Evolutionary conservation across 2,888 invertebrate species (phyloP).

Genomic region (Galeruca laticollis): DNA sequence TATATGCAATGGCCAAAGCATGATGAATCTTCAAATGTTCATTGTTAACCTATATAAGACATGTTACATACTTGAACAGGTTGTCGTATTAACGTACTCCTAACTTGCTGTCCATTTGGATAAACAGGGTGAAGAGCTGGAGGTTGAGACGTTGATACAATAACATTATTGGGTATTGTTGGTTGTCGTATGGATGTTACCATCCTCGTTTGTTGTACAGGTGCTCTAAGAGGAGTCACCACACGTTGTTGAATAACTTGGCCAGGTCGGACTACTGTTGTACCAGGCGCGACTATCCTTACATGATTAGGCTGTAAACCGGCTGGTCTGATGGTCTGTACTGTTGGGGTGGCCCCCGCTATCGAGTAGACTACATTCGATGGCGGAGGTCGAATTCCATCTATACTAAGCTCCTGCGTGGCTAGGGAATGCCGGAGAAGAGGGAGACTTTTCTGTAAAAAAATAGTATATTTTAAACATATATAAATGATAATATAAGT

Average conservation of each 20-base stretch:
- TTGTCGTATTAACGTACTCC: conserved; percentile 45
- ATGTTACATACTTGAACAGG: conserved; percentile 57
- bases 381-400: conserved; percentile 93
- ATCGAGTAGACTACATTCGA: conserved; percentile 76
- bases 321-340: conserved; percentile 55
- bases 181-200: conserved; percentile 64
- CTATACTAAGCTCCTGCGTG: conserved; percentile 91
- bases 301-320: conserved; percentile 36
- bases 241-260: conserved; percentile 71
- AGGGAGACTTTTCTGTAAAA: conserved; percentile 91
- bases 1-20: too few species aligned
- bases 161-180: conserved; percentile 57
- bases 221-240: conserved; percentile 66
- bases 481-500: too few species aligned
- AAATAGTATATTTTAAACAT: conserved; percentile 4
- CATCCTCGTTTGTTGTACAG: conserved; percentile 62
- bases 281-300: conserved; percentile 72
- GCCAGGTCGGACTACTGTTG: conserved; percentile 68
- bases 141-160: conserved; percentile 65
- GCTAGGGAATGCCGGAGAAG: conserved; percentile 90
- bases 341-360: conserved; percentile 65
- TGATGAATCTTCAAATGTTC: too few species aligned
- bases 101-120: conserved; percentile 50
- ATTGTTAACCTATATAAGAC: neutral
- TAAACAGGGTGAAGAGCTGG: conserved; percentile 66